A percentile compares a stretch with the other conserved stretches of the same genome.
These are phyloP conservation scores for Strigops habroptila DNA, from an alignment of 2,113 vertebrate species.

Conservation along the genomic window DNA sequence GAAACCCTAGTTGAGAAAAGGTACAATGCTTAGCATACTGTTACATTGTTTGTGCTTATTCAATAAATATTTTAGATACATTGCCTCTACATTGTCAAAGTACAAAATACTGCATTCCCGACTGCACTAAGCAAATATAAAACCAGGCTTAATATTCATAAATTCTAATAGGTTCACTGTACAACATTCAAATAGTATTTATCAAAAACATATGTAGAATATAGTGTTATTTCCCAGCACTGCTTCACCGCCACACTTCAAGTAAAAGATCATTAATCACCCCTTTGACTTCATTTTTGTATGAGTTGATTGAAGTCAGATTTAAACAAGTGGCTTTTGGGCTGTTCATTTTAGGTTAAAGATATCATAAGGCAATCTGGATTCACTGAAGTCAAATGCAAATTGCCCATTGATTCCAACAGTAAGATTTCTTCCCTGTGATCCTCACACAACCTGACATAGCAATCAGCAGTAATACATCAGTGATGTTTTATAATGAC, in stretches of 20 bases:
- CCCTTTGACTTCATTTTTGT: neutral
- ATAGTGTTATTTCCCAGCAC: neutral
- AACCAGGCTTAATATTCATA: neutral
- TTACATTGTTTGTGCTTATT: neutral
- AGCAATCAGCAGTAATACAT: neutral
- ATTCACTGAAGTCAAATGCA: neutral
- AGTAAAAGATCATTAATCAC: neutral
- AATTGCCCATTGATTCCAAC: neutral
- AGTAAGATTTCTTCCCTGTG: neutral
- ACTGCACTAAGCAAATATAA: neutral
- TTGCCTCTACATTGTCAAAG: neutral
- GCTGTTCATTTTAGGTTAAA: neutral
- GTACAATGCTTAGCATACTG: neutral
- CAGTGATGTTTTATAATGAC: neutral
- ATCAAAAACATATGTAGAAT: neutral
- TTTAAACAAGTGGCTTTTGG: neutral
- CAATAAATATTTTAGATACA: neutral
- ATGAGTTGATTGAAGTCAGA: neutral
- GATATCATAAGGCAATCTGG: neutral
- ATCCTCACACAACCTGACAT: neutral
- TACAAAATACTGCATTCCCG: neutral
- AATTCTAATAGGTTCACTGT: neutral
- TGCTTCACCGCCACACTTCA: neutral
- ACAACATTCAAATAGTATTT: neutral
- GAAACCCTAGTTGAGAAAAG: conserved; percentile 80